These are phyloP conservation scores for Apolygus lucorum DNA, from an alignment of 1,140 invertebrate genomes.

Conservation along the genomic window DNA sequence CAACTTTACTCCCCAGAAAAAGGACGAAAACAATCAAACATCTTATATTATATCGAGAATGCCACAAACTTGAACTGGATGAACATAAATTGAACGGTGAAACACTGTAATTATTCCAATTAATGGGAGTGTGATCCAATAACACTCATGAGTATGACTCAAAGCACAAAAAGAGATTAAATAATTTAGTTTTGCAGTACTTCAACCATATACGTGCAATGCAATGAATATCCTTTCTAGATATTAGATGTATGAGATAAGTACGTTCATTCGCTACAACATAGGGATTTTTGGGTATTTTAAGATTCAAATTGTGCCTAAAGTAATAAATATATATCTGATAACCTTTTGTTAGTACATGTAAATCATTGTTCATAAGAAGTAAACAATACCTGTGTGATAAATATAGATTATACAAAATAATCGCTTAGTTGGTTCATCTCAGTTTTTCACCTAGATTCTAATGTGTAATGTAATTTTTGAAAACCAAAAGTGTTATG, in stretches of 20 bases:
- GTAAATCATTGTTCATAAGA: slow-evolving; percentile 15
- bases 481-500: neutral
- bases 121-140: too few species aligned
- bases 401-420: neutral
- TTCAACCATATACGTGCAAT: neutral
- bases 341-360: slow-evolving; percentile 7
- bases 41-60: too few species aligned
- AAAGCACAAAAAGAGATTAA: slow-evolving; percentile 13
- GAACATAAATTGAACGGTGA: too few species aligned
- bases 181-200: slow-evolving; percentile 1
- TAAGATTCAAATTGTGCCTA: slow-evolving; percentile 15
- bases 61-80: too few species aligned
- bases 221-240: slow-evolving; percentile 7
- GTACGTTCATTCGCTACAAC: slow-evolving; percentile 4
- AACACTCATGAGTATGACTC: too few species aligned
- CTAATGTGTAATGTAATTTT: slow-evolving; percentile 3
- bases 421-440: slow-evolving; percentile 12
- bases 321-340: neutral
- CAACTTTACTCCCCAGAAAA: too few species aligned
- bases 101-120: too few species aligned
- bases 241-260: neutral
- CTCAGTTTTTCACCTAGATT: slow-evolving; percentile 7
- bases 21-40: too few species aligned
- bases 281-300: slow-evolving; percentile 6
- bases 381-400: slow-evolving; percentile 10